Evolutionary conservation across 2,113 vertebrate genomes (phyloP), one percentile per base, ranked within the genome.

Genomic region (Dascyllus trimaculatus): DNA sequence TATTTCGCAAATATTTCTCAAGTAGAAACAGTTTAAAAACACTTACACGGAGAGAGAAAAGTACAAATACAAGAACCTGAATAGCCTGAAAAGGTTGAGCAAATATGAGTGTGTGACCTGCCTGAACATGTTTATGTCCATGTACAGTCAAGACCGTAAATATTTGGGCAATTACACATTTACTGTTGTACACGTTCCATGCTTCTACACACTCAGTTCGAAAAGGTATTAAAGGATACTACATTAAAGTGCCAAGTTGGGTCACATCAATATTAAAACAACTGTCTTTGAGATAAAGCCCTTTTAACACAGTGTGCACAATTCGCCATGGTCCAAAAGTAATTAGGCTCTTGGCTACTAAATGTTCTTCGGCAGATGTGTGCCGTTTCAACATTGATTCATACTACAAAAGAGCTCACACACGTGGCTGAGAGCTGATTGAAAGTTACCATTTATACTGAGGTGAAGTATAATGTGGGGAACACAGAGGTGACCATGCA

Each of bases 321-420:
- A n/a, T 40, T 72, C 53, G 11, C 10, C 2, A 5, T 15, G 21
- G 32, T 15, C 13, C 5, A 62, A 52, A 60, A 62, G 32, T 26
- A 72, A 72, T 45, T 21, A 19, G 54, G 43, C 43, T 58, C 9
- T 15, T n/a, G 52, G 11, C 11, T 1, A 5, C 21, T 25, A 22
- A 52, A 52, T 52, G 51, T 52, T 52, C 51, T 26, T 21, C 5
- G 67, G 67, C 53, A 57, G 53, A 56, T 70, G 67, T 46, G 35
- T 19, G 29, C 22, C 29, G 9, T 56, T 68, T 56, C 19, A 69
- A 57, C 52, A 57, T 5, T 29, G 56, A 69, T 43, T 69, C 38
- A 70, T 70, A 53, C 18, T n/a, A 56, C 45, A 32, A 32, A 70
- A 58, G 40, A 22, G 66, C 1, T 3, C 52, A 69, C 13, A 22